Percentiles rank a stretch among this genome's conserved stretches.
These are phyloP conservation scores for Tenthredo livida DNA, from an alignment of 2,888 invertebrate species.

Conservation along the genomic window DNA sequence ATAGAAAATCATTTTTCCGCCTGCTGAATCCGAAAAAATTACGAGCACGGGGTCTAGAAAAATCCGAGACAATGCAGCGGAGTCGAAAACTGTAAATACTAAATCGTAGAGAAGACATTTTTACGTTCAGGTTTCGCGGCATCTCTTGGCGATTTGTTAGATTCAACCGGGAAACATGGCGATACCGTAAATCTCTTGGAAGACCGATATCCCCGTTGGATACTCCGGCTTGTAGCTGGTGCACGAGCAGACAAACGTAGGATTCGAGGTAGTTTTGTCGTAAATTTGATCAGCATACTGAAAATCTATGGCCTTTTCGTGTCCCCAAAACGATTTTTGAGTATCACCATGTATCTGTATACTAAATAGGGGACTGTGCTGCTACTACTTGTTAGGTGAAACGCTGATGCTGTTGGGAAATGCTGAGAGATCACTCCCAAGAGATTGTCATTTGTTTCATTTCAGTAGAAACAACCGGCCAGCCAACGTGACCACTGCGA, in stretches of 20 bases:
- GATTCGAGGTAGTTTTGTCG: background rate
- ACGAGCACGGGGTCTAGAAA: background rate
- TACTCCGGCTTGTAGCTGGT: background rate
- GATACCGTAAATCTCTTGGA: constrained; percentile 36
- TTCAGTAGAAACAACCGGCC: constrained; percentile 19
- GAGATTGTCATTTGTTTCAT: constrained; percentile 37
- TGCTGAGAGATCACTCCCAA: constrained; percentile 36
- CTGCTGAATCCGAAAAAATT: background rate
- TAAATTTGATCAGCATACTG: background rate
- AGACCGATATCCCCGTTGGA: constrained; percentile 8
- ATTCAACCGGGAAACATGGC: constrained; percentile 25
- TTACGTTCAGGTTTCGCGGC: constrained; percentile 21
- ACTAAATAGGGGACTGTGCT: background rate
- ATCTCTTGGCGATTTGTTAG: constrained; percentile 35
- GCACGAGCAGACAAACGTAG: background rate
- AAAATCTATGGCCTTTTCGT: background rate
- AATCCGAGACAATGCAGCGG: background rate
- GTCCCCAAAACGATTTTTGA: background rate
- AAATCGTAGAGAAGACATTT: constrained; percentile 36
- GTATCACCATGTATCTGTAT: background rate
- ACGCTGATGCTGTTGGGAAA: constrained; percentile 18
- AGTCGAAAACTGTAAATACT: constrained; percentile 20
- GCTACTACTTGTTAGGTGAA: background rate
- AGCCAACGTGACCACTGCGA: constrained; percentile 32
- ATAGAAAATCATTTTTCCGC: background rate